Conservation (phyloP, 2,888 invertebrate species). For the Leucophenga montana region DNA sequence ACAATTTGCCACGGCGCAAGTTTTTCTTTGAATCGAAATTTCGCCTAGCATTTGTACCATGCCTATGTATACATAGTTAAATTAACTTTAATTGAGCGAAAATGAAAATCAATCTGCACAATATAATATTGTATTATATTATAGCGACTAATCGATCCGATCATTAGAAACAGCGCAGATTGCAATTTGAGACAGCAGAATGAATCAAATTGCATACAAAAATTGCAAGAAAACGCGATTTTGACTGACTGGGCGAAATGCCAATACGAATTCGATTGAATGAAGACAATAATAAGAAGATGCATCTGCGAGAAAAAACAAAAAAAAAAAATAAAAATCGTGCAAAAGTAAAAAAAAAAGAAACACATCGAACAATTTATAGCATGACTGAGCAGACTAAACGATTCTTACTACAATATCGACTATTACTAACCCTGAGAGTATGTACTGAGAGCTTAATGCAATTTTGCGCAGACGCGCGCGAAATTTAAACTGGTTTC, state of each 20-base stretch:
- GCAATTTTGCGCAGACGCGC: not conserved
- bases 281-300: not conserved
- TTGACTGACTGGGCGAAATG: conserved; percentile 62
- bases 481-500: conserved; percentile 13
- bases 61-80: too few species aligned
- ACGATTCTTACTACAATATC: too few species aligned
- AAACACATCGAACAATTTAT: not conserved
- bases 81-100: conserved; percentile 60
- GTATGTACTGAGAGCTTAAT: too few species aligned
- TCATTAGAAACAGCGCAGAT: too few species aligned
- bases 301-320: too few species aligned
- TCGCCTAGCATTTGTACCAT: conserved; percentile 31
- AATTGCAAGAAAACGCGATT: conserved; percentile 35
- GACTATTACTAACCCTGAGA: not conserved
- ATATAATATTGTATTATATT: too few species aligned
- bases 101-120: not conserved
- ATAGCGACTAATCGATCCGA: conserved; percentile 46
- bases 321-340: conserved; percentile 2
- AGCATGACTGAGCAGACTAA: too few species aligned
- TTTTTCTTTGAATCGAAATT: not conserved
- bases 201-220: conserved; percentile 34
- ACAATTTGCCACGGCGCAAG: conserved; percentile 43
- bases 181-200: conserved; percentile 63
- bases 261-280: conserved; percentile 45
- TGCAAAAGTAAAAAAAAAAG: not conserved